phyloP scores from a whole-genome alignment of 2,888 invertebrate genomes.

The Apodemia zela region DNA sequence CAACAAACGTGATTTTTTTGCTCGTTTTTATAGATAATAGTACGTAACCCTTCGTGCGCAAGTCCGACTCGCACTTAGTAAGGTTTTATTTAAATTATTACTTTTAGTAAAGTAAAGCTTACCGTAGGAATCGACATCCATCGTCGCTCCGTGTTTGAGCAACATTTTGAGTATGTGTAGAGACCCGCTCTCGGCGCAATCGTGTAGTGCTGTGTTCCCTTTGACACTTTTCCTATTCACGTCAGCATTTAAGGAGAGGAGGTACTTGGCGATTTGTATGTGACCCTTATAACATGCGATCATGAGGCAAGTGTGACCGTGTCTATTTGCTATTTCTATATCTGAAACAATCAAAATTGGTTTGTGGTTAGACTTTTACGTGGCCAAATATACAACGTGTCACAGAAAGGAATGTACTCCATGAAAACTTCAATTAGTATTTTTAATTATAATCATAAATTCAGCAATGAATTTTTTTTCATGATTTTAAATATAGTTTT shows the following conservation, averaged over 20 bases:
- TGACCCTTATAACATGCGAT: conserved; percentile 98
- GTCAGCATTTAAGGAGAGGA: conserved; percentile 92
- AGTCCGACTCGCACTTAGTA: too few relatives aligned
- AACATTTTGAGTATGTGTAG: conserved; percentile 94
- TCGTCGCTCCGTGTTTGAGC: conserved; percentile 91
- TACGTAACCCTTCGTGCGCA: too few relatives aligned
- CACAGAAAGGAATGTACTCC: too few relatives aligned
- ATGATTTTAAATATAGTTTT: too few relatives aligned
- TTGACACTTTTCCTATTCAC: conserved; percentile 96
- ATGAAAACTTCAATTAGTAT: too few relatives aligned
- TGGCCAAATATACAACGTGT: too few relatives aligned
- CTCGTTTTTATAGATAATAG: too few relatives aligned
- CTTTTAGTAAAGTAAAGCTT: conserved; percentile 37
- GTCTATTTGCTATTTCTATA: conserved; percentile 96
- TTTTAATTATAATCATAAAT: too few relatives aligned
- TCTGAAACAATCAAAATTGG: conserved; percentile 77
- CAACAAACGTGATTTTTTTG: too few relatives aligned
- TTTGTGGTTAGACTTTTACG: not conserved
- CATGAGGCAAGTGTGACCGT: conserved; percentile 98
- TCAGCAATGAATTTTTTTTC: too few relatives aligned
- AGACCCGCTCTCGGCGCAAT: conserved; percentile 97
- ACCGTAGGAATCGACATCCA: conserved; percentile 97
- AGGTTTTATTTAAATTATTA: too few relatives aligned
- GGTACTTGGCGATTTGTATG: conserved; percentile 92
- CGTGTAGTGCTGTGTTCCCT: conserved; percentile 98